These are phyloP conservation scores for Pelmatolapia mariae DNA, from an alignment of 2,113 vertebrate genomes.

Conservation along the genomic window DNA sequence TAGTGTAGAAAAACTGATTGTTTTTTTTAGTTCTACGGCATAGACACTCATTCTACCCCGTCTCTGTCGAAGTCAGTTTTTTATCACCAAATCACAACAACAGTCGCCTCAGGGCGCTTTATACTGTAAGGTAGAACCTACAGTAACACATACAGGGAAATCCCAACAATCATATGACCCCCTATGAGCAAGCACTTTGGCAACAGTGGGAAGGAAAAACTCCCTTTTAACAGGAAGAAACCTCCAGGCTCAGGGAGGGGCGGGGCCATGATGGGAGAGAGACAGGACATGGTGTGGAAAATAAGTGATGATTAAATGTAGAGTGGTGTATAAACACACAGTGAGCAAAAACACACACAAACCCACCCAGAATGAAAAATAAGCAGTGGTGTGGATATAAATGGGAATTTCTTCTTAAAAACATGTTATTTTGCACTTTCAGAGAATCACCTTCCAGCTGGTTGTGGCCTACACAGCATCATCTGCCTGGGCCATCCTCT, in stretches of 20 bases:
- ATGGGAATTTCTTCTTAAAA: background rate
- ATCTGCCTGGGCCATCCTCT: conserved; percentile 83
- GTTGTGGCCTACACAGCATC: conserved; percentile 75
- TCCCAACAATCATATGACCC: background rate
- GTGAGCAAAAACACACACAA: background rate
- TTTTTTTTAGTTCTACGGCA: background rate
- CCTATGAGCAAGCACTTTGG: background rate
- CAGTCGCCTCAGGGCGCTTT: rapidly evolving
- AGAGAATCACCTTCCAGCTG: conserved; percentile 94
- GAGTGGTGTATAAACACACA: background rate
- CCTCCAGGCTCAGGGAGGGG: background rate
- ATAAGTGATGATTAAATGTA: background rate
- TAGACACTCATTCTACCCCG: background rate
- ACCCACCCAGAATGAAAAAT: background rate
- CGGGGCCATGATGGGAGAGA: background rate
- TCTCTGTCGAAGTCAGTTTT: background rate
- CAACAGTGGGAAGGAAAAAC: background rate
- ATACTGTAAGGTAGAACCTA: background rate
- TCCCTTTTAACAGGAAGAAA: background rate
- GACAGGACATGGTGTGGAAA: background rate
- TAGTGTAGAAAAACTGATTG: background rate
- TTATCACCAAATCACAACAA: background rate
- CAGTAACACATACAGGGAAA: background rate
- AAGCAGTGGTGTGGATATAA: background rate
- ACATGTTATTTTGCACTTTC: background rate